These are phyloP conservation scores for Enhydra lutris DNA, from an alignment of 2,113 vertebrate genomes.

Conservation along the genomic window DNA sequence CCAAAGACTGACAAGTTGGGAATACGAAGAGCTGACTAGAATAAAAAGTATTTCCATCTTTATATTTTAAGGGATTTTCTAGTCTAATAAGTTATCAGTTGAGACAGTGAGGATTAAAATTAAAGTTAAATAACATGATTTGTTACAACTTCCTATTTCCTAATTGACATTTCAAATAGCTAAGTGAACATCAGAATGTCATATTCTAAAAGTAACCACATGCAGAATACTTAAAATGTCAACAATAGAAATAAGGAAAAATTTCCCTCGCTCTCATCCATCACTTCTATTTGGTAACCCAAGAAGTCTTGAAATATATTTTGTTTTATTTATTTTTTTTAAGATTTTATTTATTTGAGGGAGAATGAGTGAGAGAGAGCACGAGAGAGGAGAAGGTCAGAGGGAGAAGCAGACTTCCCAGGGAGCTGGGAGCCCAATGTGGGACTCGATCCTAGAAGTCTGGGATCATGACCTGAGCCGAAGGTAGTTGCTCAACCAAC, in stretches of 20 bases:
- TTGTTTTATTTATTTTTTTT: background rate
- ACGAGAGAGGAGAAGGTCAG: too few relatives aligned
- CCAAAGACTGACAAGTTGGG: constrained; percentile 47
- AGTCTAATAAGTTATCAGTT: constrained; percentile 56
- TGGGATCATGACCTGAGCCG: too few relatives aligned
- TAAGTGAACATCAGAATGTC: constrained; percentile 71
- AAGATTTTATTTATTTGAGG: too few relatives aligned
- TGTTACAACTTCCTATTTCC: constrained; percentile 66
- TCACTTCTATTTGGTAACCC: constrained; percentile 11
- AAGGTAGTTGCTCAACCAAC: too few relatives aligned
- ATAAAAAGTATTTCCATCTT: constrained; percentile 55
- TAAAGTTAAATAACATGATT: constrained; percentile 71
- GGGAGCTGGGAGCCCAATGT: too few relatives aligned
- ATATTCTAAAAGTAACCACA: constrained; percentile 60
- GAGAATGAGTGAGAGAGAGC: too few relatives aligned
- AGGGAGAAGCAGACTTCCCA: too few relatives aligned
- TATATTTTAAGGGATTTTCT: constrained; percentile 61
- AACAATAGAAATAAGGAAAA: background rate
- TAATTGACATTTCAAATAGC: constrained; percentile 74
- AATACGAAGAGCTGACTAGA: constrained; percentile 28
- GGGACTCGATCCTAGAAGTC: too few relatives aligned
- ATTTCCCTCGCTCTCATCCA: background rate
- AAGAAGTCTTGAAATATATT: background rate
- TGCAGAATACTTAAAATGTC: constrained; percentile 71
- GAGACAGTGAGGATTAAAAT: constrained; percentile 67